phyloP scores from a whole-genome alignment of 2,113 vertebrate species.

The Neodon shergylaensis region DNA sequence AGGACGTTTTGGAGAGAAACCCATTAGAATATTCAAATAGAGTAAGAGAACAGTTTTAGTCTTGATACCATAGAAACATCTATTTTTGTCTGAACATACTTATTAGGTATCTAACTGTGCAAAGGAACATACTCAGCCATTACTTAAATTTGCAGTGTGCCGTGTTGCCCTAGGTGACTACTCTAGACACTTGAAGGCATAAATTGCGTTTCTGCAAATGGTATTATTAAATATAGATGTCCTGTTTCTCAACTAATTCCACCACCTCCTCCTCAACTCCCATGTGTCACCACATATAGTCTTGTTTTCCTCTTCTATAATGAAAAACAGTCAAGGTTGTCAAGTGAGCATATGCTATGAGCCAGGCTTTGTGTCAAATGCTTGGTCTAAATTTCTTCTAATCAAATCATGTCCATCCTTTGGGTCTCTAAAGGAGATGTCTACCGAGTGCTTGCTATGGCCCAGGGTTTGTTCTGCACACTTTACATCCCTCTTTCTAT shows the following conservation, averaged over 20 bases:
- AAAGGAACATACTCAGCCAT: conserved; percentile 23
- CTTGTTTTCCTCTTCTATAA: conserved; percentile 42
- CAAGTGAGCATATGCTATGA: conserved; percentile 33
- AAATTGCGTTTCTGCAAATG: conserved; percentile 44
- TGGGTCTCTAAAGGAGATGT: neutral
- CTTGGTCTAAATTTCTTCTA: neutral
- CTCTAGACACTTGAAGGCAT: conserved; percentile 26
- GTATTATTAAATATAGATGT: conserved; percentile 70
- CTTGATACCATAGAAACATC: conserved; percentile 39
- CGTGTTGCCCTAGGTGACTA: conserved; percentile 53
- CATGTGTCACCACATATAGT: conserved; percentile 59
- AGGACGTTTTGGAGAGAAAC: neutral
- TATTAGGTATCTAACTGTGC: conserved; percentile 41
- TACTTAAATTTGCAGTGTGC: conserved; percentile 54
- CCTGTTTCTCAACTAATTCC: conserved; percentile 66
- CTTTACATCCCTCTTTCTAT: neutral
- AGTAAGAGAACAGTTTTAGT: conserved; percentile 18
- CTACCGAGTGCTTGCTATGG: neutral
- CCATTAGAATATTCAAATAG: neutral
- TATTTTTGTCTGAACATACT: conserved; percentile 43
- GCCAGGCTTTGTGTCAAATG: conserved; percentile 2
- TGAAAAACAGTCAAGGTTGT: conserved; percentile 65
- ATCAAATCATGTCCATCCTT: neutral
- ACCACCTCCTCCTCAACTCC: conserved; percentile 62
- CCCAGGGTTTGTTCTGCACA: neutral